phyloP scores from a whole-genome alignment of 2,888 invertebrate species.

The Hanleya hanleyi region DNA sequence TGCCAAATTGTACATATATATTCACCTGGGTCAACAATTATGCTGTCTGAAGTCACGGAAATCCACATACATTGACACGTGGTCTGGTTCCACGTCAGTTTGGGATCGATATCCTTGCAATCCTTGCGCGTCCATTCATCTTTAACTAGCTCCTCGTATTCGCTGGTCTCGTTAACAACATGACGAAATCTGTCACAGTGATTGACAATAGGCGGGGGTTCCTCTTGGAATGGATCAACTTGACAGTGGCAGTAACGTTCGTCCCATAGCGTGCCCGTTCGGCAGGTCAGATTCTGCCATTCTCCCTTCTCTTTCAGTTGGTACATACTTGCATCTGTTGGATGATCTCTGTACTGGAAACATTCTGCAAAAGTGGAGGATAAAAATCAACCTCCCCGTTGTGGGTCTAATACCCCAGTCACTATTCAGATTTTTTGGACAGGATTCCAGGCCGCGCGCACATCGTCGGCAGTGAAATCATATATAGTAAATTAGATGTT shows the following conservation, averaged over 20 bases:
- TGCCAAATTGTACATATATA: too few relatives aligned
- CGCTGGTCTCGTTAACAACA: not conserved
- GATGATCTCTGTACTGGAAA: not conserved
- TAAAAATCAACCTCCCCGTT: too few relatives aligned
- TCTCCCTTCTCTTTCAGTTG: not conserved
- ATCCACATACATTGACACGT: not conserved
- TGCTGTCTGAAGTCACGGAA: not conserved
- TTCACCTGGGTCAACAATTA: conserved; percentile 4
- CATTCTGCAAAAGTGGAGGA: not conserved
- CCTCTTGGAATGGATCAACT: not conserved
- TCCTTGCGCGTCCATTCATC: not conserved
- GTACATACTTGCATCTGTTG: not conserved
- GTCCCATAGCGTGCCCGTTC: not conserved
- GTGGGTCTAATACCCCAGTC: too few relatives aligned
- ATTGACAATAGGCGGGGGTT: not conserved
- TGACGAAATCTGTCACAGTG: not conserved
- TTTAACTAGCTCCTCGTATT: not conserved
- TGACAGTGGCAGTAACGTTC: not conserved
- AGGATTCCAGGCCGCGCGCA: too few relatives aligned
- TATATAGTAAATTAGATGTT: too few relatives aligned
- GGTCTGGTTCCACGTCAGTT: not conserved
- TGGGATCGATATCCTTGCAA: not conserved
- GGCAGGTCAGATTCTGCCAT: not conserved
- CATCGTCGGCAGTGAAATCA: too few relatives aligned
- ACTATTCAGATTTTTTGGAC: too few relatives aligned